phyloP scores from a whole-genome alignment of 1,140 invertebrate species.

The Lepidurus apus region DNA sequence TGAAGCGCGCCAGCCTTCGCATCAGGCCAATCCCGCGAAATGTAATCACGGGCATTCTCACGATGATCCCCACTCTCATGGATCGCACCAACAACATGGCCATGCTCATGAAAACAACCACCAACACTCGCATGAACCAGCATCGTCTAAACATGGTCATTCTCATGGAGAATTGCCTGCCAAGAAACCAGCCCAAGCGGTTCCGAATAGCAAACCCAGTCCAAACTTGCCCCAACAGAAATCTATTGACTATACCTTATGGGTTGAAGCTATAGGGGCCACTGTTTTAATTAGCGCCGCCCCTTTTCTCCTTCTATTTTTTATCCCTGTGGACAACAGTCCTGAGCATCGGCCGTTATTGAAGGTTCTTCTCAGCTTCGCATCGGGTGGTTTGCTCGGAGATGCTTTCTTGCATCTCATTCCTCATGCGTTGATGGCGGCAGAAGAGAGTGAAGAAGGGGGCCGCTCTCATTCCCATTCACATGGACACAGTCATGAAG shows the following conservation, averaged over 20 bases:
- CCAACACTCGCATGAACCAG: slow-evolving; percentile 38
- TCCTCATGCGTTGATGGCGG: slow-evolving; percentile 77
- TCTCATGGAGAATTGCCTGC: slow-evolving; percentile 30
- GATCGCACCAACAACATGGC: slow-evolving; percentile 45
- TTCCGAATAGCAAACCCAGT: slow-evolving; percentile 33
- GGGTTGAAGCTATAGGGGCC: slow-evolving; percentile 76
- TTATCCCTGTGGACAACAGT: slow-evolving; percentile 86
- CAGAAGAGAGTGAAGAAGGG: slow-evolving; percentile 42
- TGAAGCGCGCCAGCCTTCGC: slow-evolving; percentile 40
- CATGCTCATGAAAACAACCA: slow-evolving; percentile 39
- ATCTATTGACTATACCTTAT: slow-evolving; percentile 50
- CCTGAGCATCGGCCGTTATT: slow-evolving; percentile 74
- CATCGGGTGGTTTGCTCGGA: slow-evolving; percentile 83
- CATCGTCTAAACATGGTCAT: slow-evolving; percentile 29
- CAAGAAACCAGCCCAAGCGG: slow-evolving; percentile 28
- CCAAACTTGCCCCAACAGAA: slow-evolving; percentile 37
- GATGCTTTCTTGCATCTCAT: slow-evolving; percentile 96
- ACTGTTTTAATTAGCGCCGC: slow-evolving; percentile 89
- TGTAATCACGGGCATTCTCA: slow-evolving; percentile 35
- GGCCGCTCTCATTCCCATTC: slow-evolving; percentile 49
- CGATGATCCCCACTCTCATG: slow-evolving; percentile 39
- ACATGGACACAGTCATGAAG: slow-evolving; percentile 43
- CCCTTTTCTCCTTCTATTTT: slow-evolving; percentile 87
- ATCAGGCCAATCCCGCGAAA: slow-evolving; percentile 30
- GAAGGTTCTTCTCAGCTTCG: slow-evolving; percentile 87